Evolutionary conservation across 2,888 invertebrate genomes (phyloP).

Genomic region (Sicus ferrugineus): DNA sequence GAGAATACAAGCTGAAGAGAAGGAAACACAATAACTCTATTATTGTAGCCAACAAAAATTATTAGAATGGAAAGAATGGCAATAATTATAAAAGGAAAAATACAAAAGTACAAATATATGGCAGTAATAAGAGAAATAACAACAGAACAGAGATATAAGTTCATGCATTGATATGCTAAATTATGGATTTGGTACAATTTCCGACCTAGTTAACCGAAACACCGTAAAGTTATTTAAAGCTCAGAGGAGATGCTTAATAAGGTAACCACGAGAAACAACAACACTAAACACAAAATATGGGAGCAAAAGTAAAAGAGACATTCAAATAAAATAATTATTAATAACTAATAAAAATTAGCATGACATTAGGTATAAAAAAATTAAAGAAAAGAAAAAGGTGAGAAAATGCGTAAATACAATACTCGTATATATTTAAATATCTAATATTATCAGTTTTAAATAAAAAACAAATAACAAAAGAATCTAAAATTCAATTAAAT

Average conservation of each 20-base stretch:
- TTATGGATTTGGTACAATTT: constrained; percentile 51
- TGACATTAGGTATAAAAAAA: too few relatives aligned
- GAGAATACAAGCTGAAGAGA: too few relatives aligned
- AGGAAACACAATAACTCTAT: too few relatives aligned
- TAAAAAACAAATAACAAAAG: too few relatives aligned
- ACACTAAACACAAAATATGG: not conserved
- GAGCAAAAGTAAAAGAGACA: constrained; percentile 20
- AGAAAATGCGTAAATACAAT: too few relatives aligned
- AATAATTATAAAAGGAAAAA: not conserved
- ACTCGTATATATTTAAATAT: too few relatives aligned
- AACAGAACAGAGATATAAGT: not conserved
- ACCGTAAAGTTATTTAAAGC: constrained; percentile 42
- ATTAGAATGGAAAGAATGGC: not conserved
- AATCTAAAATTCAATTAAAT: too few relatives aligned
- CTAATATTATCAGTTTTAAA: too few relatives aligned
- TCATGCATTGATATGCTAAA: constrained; percentile 28
- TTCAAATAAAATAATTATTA: constrained; percentile 8
- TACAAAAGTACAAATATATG: constrained; percentile 8
- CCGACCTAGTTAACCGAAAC: constrained; percentile 54
- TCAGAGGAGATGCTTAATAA: not conserved
- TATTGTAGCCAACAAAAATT: too few relatives aligned
- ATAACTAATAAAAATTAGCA: too few relatives aligned
- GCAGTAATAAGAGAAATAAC: not conserved
- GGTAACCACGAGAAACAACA: not conserved
- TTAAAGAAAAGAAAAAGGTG: too few relatives aligned